phyloP scores from a whole-genome alignment of 2,888 invertebrate species.

The Rhaphigaster nebulosa region DNA sequence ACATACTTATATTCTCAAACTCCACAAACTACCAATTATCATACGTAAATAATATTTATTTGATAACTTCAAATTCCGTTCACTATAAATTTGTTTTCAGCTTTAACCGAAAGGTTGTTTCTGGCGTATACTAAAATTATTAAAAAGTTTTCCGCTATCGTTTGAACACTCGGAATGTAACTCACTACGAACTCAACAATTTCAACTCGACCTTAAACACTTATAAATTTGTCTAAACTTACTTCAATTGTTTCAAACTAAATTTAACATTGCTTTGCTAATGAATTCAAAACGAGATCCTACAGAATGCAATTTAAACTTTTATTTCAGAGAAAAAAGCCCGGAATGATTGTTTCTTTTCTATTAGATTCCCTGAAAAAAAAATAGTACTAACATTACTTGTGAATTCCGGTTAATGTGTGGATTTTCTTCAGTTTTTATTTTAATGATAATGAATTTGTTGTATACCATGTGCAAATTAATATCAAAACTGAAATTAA shows the following conservation, averaged over 20 bases:
- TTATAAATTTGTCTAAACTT: neutral
- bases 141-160: neutral
- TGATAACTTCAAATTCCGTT: too few species aligned
- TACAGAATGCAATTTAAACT: neutral
- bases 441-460: too few species aligned
- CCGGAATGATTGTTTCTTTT: neutral
- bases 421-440: too few species aligned
- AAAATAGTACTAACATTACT: too few species aligned
- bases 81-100: too few species aligned
- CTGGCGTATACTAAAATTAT: neutral
- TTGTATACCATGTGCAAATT: too few species aligned
- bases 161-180: neutral
- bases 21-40: too few species aligned
- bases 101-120: neutral
- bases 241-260: neutral
- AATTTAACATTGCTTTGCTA: neutral
- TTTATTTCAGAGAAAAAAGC: neutral
- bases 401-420: too few species aligned
- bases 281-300: neutral
- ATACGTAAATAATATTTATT: too few species aligned
- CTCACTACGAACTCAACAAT: neutral
- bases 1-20: too few species aligned
- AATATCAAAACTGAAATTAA: too few species aligned
- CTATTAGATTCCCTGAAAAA: neutral
- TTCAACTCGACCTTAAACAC: neutral